Conservation (phyloP, 2,888 invertebrate species). For the Pheosia tremula region DNA sequence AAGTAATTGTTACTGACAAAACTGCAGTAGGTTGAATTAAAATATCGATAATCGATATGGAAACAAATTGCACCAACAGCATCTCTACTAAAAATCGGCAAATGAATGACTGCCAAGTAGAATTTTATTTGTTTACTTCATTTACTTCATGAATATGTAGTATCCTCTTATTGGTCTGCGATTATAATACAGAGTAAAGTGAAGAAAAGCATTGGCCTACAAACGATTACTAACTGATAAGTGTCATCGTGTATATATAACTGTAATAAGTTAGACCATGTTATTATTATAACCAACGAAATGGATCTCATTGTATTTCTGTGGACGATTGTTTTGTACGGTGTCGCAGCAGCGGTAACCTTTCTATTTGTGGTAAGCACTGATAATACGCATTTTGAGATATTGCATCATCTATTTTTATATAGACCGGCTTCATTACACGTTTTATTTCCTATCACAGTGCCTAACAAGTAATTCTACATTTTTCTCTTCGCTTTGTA, state of each 20-base stretch:
- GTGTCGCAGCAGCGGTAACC: conserved; percentile 34
- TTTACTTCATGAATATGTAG: too few species aligned
- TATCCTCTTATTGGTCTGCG: too few species aligned
- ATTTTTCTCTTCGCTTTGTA: not conserved
- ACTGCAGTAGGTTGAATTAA: too few species aligned
- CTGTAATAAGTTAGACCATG: not conserved
- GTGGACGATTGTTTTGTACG: conserved; percentile 45
- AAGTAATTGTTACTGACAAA: too few species aligned
- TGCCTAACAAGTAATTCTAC: not conserved
- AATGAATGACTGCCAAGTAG: conserved; percentile 1
- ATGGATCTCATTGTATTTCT: conserved; percentile 48
- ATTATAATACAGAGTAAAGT: too few species aligned
- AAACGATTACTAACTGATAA: too few species aligned
- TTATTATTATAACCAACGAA: conserved; percentile 6
- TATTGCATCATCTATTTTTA: not conserved
- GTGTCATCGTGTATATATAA: too few species aligned
- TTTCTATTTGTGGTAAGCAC: conserved; percentile 55
- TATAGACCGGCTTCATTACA: not conserved
- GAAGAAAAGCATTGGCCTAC: too few species aligned
- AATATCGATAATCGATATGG: too few species aligned
- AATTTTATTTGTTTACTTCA: too few species aligned
- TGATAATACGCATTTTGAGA: not conserved
- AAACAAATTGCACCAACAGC: too few species aligned
- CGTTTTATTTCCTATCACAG: not conserved
- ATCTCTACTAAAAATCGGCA: not conserved